Evolutionary conservation across 2,888 invertebrate genomes (phyloP).

Genomic region (Drosophila formosana): DNA sequence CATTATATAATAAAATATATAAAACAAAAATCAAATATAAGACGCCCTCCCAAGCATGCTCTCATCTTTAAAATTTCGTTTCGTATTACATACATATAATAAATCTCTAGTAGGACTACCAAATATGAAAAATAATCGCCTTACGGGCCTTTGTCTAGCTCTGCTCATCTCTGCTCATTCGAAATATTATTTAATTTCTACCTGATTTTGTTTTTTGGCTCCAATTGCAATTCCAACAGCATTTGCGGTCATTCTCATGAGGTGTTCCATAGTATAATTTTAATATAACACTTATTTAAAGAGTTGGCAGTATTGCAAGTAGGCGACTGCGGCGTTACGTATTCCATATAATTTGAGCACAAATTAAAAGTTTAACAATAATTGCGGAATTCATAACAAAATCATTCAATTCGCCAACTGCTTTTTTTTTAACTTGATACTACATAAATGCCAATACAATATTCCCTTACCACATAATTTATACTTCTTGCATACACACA

Average conservation of each 20-base stretch:
- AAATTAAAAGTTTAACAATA: constrained; percentile 32
- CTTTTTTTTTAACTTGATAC: constrained; percentile 27
- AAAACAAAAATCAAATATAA: constrained; percentile 45
- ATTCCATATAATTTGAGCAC: constrained; percentile 45
- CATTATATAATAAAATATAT: constrained; percentile 25
- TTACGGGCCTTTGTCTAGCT: constrained; percentile 60
- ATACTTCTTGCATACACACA: constrained; percentile 32
- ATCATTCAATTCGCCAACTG: constrained; percentile 19
- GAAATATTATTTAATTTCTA: constrained; percentile 22
- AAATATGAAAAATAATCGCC: constrained; percentile 28
- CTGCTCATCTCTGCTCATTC: constrained; percentile 55
- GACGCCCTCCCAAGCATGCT: constrained; percentile 85
- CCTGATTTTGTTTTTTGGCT: constrained; percentile 20
- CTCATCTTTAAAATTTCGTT: constrained; percentile 75
- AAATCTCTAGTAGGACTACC: constrained; percentile 32
- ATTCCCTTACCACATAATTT: constrained; percentile 15
- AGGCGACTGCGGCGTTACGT: constrained; percentile 40
- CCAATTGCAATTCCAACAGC: background rate
- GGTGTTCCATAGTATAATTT: constrained; percentile 20
- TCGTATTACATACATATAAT: constrained; percentile 32
- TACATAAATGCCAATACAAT: constrained; percentile 18
- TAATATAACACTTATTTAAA: constrained; percentile 15
- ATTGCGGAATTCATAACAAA: constrained; percentile 26
- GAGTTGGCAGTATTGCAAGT: constrained; percentile 47
- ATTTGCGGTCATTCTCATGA: constrained; percentile 22